Evolutionary conservation across 2,113 vertebrate genomes (phyloP).

Genomic region (Oophaga pumilio): DNA sequence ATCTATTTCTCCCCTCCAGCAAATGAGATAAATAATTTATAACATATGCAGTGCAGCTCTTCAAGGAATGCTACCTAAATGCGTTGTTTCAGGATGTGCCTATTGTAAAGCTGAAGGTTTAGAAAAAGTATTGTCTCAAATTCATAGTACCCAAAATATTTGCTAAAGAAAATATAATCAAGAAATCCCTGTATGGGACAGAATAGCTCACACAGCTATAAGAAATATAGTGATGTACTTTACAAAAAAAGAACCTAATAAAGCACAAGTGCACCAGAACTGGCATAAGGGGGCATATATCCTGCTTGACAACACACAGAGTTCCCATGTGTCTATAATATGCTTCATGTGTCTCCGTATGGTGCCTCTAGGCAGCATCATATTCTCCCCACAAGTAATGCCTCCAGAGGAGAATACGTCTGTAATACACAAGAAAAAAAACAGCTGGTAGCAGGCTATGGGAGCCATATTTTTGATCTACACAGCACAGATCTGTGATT

Average conservation of each 20-base stretch:
- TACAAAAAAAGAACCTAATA: background rate
- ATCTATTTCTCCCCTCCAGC: constrained; percentile 37
- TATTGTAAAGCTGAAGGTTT: background rate
- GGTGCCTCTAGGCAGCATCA: background rate
- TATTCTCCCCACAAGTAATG: background rate
- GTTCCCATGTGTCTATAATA: background rate
- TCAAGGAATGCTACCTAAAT: constrained; percentile 19
- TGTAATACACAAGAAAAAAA: background rate
- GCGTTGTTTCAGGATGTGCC: constrained; percentile 1
- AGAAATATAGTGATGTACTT: background rate
- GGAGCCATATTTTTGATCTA: too few relatives aligned
- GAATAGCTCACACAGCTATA: background rate
- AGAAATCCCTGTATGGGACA: background rate
- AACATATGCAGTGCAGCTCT: constrained; percentile 33
- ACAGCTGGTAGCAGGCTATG: background rate
- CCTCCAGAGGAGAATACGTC: background rate
- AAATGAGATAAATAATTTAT: constrained; percentile 46
- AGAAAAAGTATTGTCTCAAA: constrained; percentile 5
- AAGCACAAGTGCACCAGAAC: background rate
- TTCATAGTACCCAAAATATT: background rate
- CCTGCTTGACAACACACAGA: background rate
- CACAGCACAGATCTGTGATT: too few relatives aligned
- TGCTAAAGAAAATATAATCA: constrained; percentile 4
- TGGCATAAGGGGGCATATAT: background rate
- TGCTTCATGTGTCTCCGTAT: background rate